Conservation (phyloP, 2,797 vertebrate species). For the Mormyrus proboscirostris region DNA sequence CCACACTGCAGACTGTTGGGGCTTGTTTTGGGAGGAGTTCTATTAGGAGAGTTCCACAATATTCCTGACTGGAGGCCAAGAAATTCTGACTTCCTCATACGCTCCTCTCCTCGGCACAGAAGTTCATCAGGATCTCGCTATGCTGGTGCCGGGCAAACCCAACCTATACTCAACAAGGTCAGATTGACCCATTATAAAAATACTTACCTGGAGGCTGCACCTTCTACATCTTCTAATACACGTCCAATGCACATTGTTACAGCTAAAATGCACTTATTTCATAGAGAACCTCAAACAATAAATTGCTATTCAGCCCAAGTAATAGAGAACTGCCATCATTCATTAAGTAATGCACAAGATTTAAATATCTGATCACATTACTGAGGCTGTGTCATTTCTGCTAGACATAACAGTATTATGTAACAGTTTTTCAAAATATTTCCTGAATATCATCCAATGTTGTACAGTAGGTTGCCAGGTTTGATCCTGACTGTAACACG, state of each 20-base stretch:
- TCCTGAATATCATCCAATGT: neutral
- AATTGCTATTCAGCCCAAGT: neutral
- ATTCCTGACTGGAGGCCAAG: constrained; percentile 44
- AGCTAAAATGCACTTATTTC: neutral
- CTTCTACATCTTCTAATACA: neutral
- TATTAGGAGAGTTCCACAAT: constrained; percentile 17
- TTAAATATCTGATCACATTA: constrained; percentile 8
- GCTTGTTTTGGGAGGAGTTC: constrained; percentile 36
- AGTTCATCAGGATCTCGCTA: neutral
- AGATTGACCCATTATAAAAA: neutral
- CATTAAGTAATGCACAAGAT: neutral
- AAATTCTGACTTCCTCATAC: constrained; percentile 37
- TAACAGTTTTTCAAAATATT: neutral
- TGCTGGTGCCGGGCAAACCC: neutral
- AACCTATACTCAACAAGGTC: neutral
- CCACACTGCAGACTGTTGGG: constrained; percentile 1
- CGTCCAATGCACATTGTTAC: neutral
- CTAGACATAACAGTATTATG: neutral
- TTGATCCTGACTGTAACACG: neutral
- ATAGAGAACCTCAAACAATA: neutral
- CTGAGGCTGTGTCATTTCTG: neutral
- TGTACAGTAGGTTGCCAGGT: neutral
- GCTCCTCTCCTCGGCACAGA: neutral
- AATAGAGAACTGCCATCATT: neutral
- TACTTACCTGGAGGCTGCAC: neutral